Conservation (phyloP, 2,888 invertebrate genomes). For the Zaprionus bogoriensis region DNA sequence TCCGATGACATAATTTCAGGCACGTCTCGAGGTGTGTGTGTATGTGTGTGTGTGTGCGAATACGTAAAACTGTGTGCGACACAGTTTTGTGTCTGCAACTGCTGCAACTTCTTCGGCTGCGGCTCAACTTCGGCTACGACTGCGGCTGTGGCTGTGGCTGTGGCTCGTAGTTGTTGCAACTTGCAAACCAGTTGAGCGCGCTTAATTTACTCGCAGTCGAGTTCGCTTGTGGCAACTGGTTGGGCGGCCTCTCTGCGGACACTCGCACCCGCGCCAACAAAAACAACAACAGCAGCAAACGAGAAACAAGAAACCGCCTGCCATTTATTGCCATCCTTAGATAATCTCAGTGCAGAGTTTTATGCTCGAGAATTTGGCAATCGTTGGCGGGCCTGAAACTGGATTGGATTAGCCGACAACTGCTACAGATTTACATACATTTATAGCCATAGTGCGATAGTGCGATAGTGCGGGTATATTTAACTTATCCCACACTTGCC, state of each 20-base stretch:
- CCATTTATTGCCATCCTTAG: constrained; percentile 44
- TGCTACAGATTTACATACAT: background rate
- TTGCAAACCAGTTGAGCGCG: constrained; percentile 60
- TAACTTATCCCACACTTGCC: too few relatives aligned
- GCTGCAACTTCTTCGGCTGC: constrained; percentile 56
- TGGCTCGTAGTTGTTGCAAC: constrained; percentile 44
- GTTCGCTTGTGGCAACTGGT: constrained; percentile 49
- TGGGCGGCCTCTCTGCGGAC: constrained; percentile 36
- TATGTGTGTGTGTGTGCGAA: constrained; percentile 21
- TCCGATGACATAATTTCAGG: constrained; percentile 76
- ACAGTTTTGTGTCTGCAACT: constrained; percentile 63
- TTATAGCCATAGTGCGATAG: too few relatives aligned
- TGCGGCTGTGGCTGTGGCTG: constrained; percentile 25
- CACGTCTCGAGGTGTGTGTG: constrained; percentile 31
- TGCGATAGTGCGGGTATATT: too few relatives aligned
- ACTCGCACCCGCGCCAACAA: constrained; percentile 41
- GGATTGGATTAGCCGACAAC: constrained; percentile 5
- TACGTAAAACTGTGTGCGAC: constrained; percentile 54
- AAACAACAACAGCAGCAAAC: background rate
- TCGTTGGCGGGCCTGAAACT: constrained; percentile 22
- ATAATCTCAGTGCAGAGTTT: constrained; percentile 39
- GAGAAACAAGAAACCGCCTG: background rate
- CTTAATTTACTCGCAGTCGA: constrained; percentile 33
- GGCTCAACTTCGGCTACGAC: constrained; percentile 19
- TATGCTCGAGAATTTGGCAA: constrained; percentile 38